Base-by-base conservation (phyloP, 2,797 vertebrate species). In the Chrosomus eos region DNA sequence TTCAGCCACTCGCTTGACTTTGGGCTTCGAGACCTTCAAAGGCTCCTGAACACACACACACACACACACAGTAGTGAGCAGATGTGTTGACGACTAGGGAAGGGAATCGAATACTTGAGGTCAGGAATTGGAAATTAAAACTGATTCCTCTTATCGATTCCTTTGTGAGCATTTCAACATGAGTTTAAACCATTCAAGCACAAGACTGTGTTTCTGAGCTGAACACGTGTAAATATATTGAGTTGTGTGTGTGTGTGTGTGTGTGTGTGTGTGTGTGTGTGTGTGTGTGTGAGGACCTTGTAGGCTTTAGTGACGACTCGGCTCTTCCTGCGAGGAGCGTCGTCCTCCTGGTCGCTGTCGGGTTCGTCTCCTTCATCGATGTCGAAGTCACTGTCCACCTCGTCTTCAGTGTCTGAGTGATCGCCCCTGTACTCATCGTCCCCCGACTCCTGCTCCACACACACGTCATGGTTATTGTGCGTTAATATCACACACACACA, bases 341-440 rank as follows among this genome's bases (percentile, higher is more conserved):
- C 96, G 0, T 97, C 96, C 16, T 99, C 98, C 89, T 97, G 96
- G 83, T 98, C 97, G 1, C 98, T 99, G 92, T 95, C 92, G 0
- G 97, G 98, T 86, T 98, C 98, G 0, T 99, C 98, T 0, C 98
- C 98, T 88, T 99, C 98, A 3, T 99, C 98, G 0, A 99, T 97
- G 91, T 99, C 98, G 4, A 99, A 99, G 87, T 99, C 98, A 0
- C 97, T 99, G 92, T 99, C 97, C 75, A 99, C 98, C 86, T 99
- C 98, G 0, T 99, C 98, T 79, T 99, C 98, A 3, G 97, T 98
- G 90, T 97, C 97, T 0, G 97, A 98, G 90, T 98, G 97, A 67
- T 99, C 97, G 0, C 97, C 97, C 5, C 97, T 94, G 90, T 98
- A 99, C 84, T 99, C 98, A 0, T 99, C 97, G 10, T 99, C 97